Conservation (phyloP, 2,797 vertebrate species). For the Lacerta bilineata region DNA sequence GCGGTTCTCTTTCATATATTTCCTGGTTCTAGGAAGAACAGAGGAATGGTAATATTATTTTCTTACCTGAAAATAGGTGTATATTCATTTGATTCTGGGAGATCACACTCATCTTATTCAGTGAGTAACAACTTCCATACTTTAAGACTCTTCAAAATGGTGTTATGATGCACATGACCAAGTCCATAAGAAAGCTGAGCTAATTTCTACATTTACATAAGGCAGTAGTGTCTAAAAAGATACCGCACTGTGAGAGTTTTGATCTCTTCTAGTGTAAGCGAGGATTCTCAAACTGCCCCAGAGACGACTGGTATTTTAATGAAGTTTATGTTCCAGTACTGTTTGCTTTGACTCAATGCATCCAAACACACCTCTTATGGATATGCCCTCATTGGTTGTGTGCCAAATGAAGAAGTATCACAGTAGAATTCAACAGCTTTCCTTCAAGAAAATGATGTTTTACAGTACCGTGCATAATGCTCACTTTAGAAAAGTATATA, state of each 20-base stretch:
- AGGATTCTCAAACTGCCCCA: not conserved
- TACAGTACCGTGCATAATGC: not conserved
- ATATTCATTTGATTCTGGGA: not conserved
- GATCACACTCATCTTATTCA: not conserved
- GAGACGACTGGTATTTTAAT: not conserved
- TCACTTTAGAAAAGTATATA: fast-evolving
- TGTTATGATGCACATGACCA: not conserved
- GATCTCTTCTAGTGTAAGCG: not conserved
- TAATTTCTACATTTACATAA: not conserved
- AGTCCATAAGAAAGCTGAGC: not conserved
- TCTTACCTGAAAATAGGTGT: not conserved
- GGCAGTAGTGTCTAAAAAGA: not conserved
- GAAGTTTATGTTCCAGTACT: not conserved
- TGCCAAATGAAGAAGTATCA: fast-evolving
- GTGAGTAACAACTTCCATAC: not conserved
- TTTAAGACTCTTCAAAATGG: not conserved
- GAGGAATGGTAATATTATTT: constrained; percentile 24
- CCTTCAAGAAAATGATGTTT: constrained; percentile 23
- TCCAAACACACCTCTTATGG: not conserved
- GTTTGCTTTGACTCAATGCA: not conserved
- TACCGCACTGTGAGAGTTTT: not conserved
- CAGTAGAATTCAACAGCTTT: not conserved
- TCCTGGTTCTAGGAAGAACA: constrained; percentile 58
- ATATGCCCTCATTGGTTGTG: not conserved
- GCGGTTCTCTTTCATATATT: constrained; percentile 53